These are phyloP conservation scores for Xanthia togata DNA, from an alignment of 2,888 invertebrate genomes.

Conservation along the genomic window DNA sequence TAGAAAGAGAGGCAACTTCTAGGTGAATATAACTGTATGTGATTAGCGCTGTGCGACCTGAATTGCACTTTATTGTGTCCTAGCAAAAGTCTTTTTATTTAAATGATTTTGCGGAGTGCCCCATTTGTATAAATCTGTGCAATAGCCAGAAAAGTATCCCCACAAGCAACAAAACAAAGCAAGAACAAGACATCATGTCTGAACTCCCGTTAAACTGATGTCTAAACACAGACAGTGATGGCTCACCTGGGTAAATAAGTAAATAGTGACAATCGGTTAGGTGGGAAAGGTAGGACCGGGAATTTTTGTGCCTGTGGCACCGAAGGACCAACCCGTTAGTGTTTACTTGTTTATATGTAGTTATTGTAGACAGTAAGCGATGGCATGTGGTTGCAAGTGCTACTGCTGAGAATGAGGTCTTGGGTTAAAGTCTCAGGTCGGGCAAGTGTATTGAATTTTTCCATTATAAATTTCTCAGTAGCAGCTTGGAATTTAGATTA, in stretches of 20 bases:
- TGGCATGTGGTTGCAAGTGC: neutral
- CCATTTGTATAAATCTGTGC: too few relatives aligned
- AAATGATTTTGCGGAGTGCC: too few relatives aligned
- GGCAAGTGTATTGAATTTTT: too few relatives aligned
- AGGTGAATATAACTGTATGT: too few relatives aligned
- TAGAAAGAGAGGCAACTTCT: too few relatives aligned
- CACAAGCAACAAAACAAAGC: conserved; percentile 25
- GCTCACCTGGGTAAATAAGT: conserved; percentile 72
- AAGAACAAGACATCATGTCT: conserved; percentile 64
- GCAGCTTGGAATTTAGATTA: too few relatives aligned
- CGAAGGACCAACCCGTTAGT: conserved; percentile 12
- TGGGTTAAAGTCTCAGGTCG: too few relatives aligned
- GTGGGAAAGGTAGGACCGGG: conserved; percentile 23
- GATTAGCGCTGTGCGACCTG: too few relatives aligned
- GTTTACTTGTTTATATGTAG: neutral
- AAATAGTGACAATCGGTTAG: conserved; percentile 40
- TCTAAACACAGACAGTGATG: conserved; percentile 66
- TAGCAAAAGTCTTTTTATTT: too few relatives aligned
- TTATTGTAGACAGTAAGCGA: neutral
- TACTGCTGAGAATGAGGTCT: too few relatives aligned
- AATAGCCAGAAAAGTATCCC: neutral
- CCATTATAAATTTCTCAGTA: too few relatives aligned
- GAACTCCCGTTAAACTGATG: conserved; percentile 70
- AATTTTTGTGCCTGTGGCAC: conserved; percentile 16
- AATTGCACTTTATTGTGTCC: too few relatives aligned